Evolutionary conservation across 2,797 vertebrate genomes (phyloP).

Genomic region (Pangasius macronema): DNA sequence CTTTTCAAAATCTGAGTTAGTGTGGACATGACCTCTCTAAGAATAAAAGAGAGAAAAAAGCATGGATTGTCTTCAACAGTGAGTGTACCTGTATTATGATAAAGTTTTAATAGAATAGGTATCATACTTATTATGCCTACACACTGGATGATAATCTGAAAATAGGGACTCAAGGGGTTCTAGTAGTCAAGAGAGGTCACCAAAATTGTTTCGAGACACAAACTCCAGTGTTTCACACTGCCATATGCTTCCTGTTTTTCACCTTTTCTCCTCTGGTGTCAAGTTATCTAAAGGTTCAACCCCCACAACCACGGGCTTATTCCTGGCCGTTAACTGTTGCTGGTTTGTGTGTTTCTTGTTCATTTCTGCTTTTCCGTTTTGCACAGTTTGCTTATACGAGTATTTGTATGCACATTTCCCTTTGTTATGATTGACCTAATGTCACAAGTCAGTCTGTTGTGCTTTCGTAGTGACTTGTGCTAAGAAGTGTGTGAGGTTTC

Average conservation of each 20-base stretch:
- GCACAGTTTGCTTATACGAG: not conserved
- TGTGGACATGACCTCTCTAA: not conserved
- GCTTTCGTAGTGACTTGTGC: not conserved
- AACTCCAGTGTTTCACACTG: slow-evolving; percentile 24
- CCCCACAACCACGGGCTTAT: slow-evolving; percentile 4
- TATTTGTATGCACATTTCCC: not conserved
- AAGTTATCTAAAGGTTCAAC: slow-evolving; percentile 2
- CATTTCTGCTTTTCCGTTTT: not conserved
- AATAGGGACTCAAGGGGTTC: no score
- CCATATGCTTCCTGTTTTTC: slow-evolving; percentile 48
- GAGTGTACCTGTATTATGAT: not conserved
- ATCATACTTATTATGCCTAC: not conserved
- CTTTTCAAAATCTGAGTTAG: not conserved
- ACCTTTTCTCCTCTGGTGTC: slow-evolving; percentile 26
- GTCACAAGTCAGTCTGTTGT: not conserved
- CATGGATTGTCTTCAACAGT: not conserved
- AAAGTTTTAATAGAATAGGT: not conserved
- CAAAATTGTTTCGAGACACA: no score
- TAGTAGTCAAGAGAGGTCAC: no score
- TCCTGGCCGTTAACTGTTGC: slow-evolving; percentile 7
- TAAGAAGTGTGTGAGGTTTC: not conserved
- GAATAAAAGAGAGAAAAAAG: not conserved
- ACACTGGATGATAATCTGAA: no score
- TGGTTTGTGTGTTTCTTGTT: slow-evolving; percentile 1
- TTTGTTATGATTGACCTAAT: not conserved